These are phyloP conservation scores for Heliocidaris erythrogramma DNA, from an alignment of 35 echinoderm and acorn worm genomes.

Conservation along the genomic window DNA sequence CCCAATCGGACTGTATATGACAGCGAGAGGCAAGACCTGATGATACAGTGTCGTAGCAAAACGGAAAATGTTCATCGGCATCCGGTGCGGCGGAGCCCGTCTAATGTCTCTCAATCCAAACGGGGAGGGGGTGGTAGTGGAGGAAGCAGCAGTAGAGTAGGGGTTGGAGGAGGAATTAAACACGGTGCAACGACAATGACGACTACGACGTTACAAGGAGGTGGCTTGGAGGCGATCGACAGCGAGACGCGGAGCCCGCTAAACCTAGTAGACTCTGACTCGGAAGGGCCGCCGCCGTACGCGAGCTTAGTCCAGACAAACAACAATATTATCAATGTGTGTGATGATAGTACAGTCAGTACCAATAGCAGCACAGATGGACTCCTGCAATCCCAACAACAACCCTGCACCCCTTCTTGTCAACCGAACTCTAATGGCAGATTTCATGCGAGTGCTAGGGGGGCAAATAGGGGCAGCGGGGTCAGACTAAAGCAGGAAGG, in stretches of 20 bases:
- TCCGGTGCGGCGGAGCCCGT: conserved; percentile 42
- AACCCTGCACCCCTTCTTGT: conserved; percentile 19
- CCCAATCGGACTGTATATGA: conserved; percentile 91
- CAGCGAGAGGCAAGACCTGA: conserved; percentile 69
- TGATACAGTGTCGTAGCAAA: conserved; percentile 56
- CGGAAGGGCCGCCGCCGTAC: conserved; percentile 85
- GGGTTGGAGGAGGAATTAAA: not conserved
- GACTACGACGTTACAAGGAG: conserved; percentile 28
- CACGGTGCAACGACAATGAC: not conserved
- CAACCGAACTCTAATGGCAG: conserved; percentile 39
- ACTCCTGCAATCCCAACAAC: conserved; percentile 42
- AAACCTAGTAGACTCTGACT: conserved; percentile 67
- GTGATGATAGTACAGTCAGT: conserved; percentile 63
- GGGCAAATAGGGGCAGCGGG: conserved; percentile 26
- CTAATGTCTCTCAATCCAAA: not conserved
- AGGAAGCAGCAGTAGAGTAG: not conserved
- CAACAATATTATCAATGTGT: conserved; percentile 83
- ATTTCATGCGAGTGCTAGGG: conserved; percentile 13
- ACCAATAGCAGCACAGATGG: conserved; percentile 38
- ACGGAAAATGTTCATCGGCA: not conserved
- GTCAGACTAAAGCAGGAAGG: conserved; percentile 44
- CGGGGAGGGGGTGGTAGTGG: not conserved
- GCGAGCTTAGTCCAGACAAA: conserved; percentile 64
- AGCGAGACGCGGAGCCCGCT: conserved; percentile 77
- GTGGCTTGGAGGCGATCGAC: conserved; percentile 65